Base-by-base conservation (phyloP, 2,888 invertebrate species). In the Scaptomyza flava region DNA sequence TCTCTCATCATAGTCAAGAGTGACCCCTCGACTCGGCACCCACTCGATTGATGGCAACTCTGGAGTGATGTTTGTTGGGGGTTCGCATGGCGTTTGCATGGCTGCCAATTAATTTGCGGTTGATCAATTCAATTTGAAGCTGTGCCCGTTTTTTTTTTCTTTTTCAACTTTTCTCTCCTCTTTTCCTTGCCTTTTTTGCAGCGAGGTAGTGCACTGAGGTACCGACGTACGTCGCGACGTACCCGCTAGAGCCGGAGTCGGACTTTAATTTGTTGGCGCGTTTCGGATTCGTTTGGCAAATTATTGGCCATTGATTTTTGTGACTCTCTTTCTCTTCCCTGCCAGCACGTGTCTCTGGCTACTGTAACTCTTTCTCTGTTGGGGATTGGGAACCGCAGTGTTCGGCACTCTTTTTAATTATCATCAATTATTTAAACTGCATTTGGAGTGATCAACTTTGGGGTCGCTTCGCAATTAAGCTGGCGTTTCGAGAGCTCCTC, bases 41-140 rank as follows among this genome's bases (percentile, higher is more conserved):
- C 72, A 48, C 67, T 62, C 50, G 58, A 58, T 54, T 52, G 68
- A 14, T 31, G 59, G 47, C 61, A 42, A 57, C 70, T 70, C 63
- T 38, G 8, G 14, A 60, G 45, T 38, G 50, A 68, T 70, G 61
- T 36, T 47, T 45, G 9, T 48, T 31, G 46, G 65, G 65, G 51
- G 50, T 61, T 34, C 64, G 60, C 69, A 77, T 72, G 78, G 70
- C 87, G 81, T 70, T 83, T 82, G 80, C 83, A 85, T 84, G 88
- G 77, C 86, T 76, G 81, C 79, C 91, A 91, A 91, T 91, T 91
- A 91, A 91, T 90, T 91, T 91, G 91, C 90, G 91, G 91, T 91
- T 91, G 90, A 91, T 91, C 91, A 91, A 91, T 91, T 91, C 89
- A 91, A 91, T 91, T 90, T 89, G 86, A 62, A 81, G 77, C 79